A percentile compares a stretch with the other conserved stretches of the same genome.
Evolutionary conservation across 2,113 vertebrate genomes (phyloP).

Genomic region (Parus major): DNA sequence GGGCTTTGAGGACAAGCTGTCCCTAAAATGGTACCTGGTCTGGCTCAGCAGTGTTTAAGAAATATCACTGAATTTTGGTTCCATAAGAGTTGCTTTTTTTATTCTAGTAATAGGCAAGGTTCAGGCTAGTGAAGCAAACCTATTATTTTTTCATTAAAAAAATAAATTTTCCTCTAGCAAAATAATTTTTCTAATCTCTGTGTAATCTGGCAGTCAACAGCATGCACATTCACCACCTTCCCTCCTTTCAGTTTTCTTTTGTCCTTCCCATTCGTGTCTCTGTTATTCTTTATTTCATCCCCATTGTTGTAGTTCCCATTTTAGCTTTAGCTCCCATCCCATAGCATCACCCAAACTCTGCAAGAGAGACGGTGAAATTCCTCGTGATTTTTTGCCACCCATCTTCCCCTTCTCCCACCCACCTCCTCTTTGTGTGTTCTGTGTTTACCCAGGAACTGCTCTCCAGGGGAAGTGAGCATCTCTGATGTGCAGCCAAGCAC

Average conservation of each 20-base stretch:
- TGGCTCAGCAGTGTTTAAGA: background rate
- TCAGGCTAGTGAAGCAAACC: background rate
- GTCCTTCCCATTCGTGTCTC: background rate
- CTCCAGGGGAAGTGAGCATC: background rate
- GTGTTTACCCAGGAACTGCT: background rate
- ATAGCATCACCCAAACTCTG: background rate
- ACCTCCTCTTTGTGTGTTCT: background rate
- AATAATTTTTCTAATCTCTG: slow-evolving; percentile 5
- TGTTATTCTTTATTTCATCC: background rate
- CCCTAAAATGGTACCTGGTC: background rate
- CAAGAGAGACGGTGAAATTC: background rate
- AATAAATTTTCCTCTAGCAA: background rate
- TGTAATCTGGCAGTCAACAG: background rate
- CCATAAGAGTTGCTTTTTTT: background rate
- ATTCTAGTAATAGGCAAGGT: background rate
- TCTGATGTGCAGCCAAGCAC: background rate
- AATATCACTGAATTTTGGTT: background rate
- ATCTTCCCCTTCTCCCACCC: background rate
- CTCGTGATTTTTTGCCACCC: background rate
- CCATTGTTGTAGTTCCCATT: background rate
- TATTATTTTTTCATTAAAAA: background rate
- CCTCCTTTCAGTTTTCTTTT: background rate
- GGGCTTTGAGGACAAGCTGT: background rate
- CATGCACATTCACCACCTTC: background rate
- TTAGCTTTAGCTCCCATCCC: background rate